phyloP scores from a whole-genome alignment of 2,113 vertebrate genomes.

The Pogona vitticeps region DNA sequence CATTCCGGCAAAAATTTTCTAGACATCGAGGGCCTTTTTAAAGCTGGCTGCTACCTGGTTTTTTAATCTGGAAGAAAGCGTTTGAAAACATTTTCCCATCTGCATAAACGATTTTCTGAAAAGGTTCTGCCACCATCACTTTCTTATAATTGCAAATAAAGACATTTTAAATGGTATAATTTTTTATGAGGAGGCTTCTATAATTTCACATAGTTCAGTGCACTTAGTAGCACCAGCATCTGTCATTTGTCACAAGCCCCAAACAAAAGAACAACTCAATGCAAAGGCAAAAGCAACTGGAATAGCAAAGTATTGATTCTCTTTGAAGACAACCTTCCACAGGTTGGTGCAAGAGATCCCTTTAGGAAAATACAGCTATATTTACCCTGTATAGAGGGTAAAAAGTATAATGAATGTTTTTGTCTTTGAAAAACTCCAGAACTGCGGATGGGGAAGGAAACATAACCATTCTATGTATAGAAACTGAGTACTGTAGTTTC shows the following conservation, averaged over 20 bases:
- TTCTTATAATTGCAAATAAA: not conserved
- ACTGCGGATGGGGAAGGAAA: not conserved
- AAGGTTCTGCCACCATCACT: not conserved
- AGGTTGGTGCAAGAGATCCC: not conserved
- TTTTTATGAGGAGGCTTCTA: not conserved
- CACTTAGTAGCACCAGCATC: not conserved
- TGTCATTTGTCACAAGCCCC: not conserved
- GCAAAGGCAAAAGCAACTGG: not conserved
- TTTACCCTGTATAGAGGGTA: too few species aligned
- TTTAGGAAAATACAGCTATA: not conserved
- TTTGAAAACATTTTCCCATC: slow-evolving; percentile 5
- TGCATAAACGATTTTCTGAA: not conserved
- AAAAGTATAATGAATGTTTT: not conserved
- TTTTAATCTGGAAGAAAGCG: not conserved
- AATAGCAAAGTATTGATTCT: not conserved
- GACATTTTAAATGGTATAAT: not conserved
- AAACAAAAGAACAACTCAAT: slow-evolving; percentile 23
- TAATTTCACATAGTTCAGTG: not conserved
- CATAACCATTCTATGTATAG: too few species aligned
- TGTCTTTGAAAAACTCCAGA: not conserved
- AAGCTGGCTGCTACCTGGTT: not conserved
- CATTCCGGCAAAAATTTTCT: not conserved
- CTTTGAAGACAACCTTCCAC: not conserved
- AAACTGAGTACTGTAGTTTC: too few species aligned
- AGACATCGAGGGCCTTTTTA: not conserved